These are phyloP conservation scores for Galemys pyrenaicus DNA, from an alignment of 2,113 vertebrate species.

Conservation along the genomic window DNA sequence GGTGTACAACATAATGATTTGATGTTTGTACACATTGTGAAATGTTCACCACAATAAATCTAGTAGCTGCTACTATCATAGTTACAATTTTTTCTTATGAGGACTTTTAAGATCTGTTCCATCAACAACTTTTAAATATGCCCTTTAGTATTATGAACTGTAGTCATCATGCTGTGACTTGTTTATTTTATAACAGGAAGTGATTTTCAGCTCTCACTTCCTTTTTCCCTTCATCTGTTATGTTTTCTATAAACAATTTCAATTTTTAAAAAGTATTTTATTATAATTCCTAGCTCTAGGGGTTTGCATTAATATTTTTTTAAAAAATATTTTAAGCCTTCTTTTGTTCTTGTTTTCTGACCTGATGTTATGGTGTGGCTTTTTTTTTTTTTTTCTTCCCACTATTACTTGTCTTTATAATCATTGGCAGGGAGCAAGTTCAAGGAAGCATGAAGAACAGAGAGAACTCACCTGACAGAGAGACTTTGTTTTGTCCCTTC, in stretches of 20 bases:
- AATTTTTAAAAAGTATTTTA: constrained; percentile 39
- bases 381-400: neutral
- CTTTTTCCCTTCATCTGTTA: neutral
- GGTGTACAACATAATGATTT: neutral
- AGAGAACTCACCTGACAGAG: neutral
- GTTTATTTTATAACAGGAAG: neutral
- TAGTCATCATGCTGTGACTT: neutral
- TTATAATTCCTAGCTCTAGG: neutral
- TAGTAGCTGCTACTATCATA: neutral
- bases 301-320: neutral
- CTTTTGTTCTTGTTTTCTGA: neutral
- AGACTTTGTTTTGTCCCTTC: neutral
- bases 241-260: constrained; percentile 41
- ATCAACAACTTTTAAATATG: neutral
- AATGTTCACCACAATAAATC: neutral
- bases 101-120: neutral
- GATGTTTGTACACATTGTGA: neutral
- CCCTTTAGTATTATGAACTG: too few relatives aligned
- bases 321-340: neutral
- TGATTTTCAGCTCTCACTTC: neutral
- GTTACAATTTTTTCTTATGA: neutral
- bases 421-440: neutral
- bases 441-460: neutral
- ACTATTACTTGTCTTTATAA: neutral
- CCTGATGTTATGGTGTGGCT: too few relatives aligned